Percentiles rank a stretch among this genome's conserved stretches.
Evolutionary conservation across 2,797 vertebrate genomes (phyloP).

Genomic region (Scolopax rusticola): DNA sequence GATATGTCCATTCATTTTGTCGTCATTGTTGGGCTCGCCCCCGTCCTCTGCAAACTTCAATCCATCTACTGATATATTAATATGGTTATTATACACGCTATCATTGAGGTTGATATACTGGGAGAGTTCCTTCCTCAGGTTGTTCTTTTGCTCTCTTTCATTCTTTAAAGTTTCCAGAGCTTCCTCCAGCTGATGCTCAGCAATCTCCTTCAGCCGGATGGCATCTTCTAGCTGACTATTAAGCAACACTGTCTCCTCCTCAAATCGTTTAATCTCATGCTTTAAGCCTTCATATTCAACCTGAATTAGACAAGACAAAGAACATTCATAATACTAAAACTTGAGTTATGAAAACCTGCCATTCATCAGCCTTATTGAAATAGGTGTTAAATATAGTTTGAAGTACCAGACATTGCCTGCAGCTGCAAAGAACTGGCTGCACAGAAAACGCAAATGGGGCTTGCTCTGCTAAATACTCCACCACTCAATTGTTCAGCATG

Average conservation of each 20-base stretch:
- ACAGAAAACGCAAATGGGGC: background rate
- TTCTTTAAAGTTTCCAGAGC: constrained; percentile 94
- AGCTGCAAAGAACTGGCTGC: background rate
- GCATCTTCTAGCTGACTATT: constrained; percentile 98
- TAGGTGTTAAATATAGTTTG: background rate
- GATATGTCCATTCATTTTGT: constrained; percentile 91
- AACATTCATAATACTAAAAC: constrained; percentile 82
- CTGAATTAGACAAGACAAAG: constrained; percentile 81
- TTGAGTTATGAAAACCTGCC: constrained; percentile 77
- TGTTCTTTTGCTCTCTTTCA: constrained; percentile 97
- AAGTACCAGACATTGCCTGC: background rate
- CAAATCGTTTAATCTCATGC: constrained; percentile 96
- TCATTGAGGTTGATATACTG: constrained; percentile 93
- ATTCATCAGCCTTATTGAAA: constrained; percentile 46
- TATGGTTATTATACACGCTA: constrained; percentile 91
- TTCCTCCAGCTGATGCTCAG: constrained; percentile 94
- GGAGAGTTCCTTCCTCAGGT: constrained; percentile 92
- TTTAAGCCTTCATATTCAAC: constrained; percentile 99
- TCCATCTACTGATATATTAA: constrained; percentile 92
- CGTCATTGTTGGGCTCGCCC: constrained; percentile 88
- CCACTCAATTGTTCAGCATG: background rate
- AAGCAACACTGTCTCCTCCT: constrained; percentile 96
- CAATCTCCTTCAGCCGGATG: constrained; percentile 94
- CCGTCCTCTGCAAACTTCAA: constrained; percentile 91
- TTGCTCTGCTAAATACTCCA: background rate